phyloP scores from a whole-genome alignment of 2,888 invertebrate species.

The Chrysodeixis includens region DNA sequence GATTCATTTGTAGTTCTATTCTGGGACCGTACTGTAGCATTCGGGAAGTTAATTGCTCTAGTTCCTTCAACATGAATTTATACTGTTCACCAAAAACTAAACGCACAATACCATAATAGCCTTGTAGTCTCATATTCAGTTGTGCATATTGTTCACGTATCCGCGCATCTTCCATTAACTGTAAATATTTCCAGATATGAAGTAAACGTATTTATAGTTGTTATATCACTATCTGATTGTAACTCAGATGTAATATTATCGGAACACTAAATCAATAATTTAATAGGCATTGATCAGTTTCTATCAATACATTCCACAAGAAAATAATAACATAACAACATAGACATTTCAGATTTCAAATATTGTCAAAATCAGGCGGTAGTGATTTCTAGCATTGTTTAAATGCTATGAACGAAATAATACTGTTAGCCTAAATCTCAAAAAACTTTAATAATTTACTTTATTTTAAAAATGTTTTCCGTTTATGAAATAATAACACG shows the following conservation, averaged over 20 bases:
- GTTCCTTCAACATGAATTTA: slow-evolving; percentile 70
- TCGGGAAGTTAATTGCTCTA: slow-evolving; percentile 53
- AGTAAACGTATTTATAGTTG: slow-evolving; percentile 61
- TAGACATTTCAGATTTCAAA: slow-evolving; percentile 3
- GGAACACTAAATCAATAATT: slow-evolving; percentile 52
- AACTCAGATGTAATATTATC: slow-evolving; percentile 56
- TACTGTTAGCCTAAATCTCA: not conserved
- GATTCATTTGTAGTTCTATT: slow-evolving; percentile 36
- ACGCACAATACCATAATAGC: slow-evolving; percentile 70
- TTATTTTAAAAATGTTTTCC: not conserved
- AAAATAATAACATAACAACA: slow-evolving; percentile 24
- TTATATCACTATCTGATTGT: slow-evolving; percentile 63
- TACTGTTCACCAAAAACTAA: slow-evolving; percentile 57
- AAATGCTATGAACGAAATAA: not conserved
- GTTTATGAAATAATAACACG: not conserved
- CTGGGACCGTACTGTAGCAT: slow-evolving; percentile 38
- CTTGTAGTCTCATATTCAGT: slow-evolving; percentile 46
- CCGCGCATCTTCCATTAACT: slow-evolving; percentile 67
- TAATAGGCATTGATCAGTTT: slow-evolving; percentile 50
- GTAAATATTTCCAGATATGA: slow-evolving; percentile 69
- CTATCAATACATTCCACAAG: slow-evolving; percentile 58
- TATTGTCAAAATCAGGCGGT: not conserved
- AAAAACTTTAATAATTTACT: not conserved
- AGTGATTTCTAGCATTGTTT: not conserved
- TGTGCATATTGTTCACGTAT: slow-evolving; percentile 51